Base-by-base conservation (phyloP, 2,797 vertebrate genomes). In the Acomys russatus region DNA sequence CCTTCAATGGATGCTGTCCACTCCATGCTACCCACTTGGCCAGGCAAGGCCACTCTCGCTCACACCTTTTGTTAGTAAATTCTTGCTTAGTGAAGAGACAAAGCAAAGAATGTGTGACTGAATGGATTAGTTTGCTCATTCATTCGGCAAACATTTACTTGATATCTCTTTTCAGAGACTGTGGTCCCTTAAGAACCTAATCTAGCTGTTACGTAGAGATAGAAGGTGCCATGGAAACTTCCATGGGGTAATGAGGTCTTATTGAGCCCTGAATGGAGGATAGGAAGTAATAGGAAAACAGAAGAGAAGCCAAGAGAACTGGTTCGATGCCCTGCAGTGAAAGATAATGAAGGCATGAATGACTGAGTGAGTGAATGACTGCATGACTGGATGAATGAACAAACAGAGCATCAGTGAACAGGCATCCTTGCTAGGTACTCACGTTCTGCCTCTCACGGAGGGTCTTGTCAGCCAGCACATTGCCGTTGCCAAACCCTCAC, bases 51-150 rank as follows among this genome's bases (percentile, higher is more conserved):
- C 64, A 44, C 79, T 73, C 74, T 70, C 54, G 14, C 44, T 51
- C 28, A 71, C 9, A 90, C 35, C 35, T 91, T 12, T 76, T 92
- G 49, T 87, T 49, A 66, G 90, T 70, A 95, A 93, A 91, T 68
- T 96, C 70, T 78, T 96, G 12, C 68, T 68, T 94, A 93, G 63
- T 66, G 44, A 95, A 93, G 56, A 89, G 88, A 92, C 78, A 96
- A 96, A 96, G 33, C 38, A 59, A 71, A 86, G 70, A 95, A 94
- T 63, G 61, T 51, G 51, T 38, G 54, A 71, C 44, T 66, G 8
- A 93, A 38, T 44, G 25, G 92, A 87, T 94, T 92, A 90, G 54
- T 59, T 90, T 90, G 86, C 30, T 92, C 77, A 90, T 68, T 94
- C 88, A 76, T 22, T 64, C 85, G 74, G 74, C n/a, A 95, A 79